phyloP scores from a whole-genome alignment of 1,140 invertebrate genomes.

The Hydropsyche tenuis region DNA sequence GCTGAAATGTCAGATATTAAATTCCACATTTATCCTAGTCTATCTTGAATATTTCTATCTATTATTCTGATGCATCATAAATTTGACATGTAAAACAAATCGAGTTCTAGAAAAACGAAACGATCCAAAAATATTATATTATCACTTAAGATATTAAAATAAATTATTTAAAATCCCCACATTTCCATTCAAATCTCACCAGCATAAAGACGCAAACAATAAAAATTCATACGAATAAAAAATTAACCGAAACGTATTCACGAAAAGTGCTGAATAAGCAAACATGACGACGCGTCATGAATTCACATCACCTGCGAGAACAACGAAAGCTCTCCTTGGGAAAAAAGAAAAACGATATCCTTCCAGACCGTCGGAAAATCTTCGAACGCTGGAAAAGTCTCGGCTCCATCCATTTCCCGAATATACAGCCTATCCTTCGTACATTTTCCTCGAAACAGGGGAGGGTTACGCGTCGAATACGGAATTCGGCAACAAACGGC shows the following conservation, averaged over 20 bases:
- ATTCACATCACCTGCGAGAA: conserved; percentile 37
- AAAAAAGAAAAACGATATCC: neutral
- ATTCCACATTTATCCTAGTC: too few species aligned
- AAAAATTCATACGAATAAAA: neutral
- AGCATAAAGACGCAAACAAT: neutral
- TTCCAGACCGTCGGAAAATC: conserved; percentile 24
- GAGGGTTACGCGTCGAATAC: conserved; percentile 2
- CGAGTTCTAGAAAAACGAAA: too few species aligned
- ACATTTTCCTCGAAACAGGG: neutral
- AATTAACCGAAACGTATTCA: neutral
- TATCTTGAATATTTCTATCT: too few species aligned
- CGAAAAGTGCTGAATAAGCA: conserved; percentile 31
- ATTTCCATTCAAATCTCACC: too few species aligned
- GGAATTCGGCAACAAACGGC: conserved; percentile 21
- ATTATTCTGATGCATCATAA: too few species aligned
- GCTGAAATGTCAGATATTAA: too few species aligned
- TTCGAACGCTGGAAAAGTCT: conserved; percentile 17
- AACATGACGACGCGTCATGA: conserved; percentile 29
- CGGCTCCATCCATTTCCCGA: too few species aligned
- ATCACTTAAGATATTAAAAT: too few species aligned
- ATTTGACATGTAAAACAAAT: too few species aligned
- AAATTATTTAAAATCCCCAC: too few species aligned
- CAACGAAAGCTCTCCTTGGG: conserved; percentile 37
- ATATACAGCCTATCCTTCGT: too few species aligned
- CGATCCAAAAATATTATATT: too few species aligned